Percentiles rank a stretch among this genome's conserved stretches.
Conservation (phyloP, 1,140 invertebrate genomes). For the Drosophila parvula region DNA sequence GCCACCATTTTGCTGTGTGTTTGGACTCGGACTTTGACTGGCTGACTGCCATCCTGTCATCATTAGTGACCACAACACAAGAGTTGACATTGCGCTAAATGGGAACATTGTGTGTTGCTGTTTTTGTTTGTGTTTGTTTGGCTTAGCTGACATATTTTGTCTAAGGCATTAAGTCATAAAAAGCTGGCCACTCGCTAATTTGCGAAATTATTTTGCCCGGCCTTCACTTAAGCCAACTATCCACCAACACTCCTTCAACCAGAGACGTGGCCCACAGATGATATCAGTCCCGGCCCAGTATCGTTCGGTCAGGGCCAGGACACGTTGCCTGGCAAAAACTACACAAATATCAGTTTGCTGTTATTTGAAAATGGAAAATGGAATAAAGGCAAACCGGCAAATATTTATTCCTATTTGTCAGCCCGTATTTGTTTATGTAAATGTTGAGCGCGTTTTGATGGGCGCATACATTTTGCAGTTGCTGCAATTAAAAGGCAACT, state of each 20-base stretch:
- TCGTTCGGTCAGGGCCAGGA: constrained; percentile 22
- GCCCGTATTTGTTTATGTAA: constrained; percentile 62
- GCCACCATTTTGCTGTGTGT: constrained; percentile 44
- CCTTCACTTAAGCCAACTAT: constrained; percentile 10
- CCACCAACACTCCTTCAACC: not conserved
- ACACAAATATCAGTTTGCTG: constrained; percentile 50
- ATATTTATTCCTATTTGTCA: constrained; percentile 38
- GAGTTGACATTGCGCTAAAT: constrained; percentile 78
- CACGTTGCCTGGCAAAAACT: constrained; percentile 9
- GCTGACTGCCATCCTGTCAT: constrained; percentile 72
- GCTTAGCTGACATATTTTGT: constrained; percentile 38
- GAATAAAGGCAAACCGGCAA: constrained; percentile 27
- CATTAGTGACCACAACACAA: constrained; percentile 79
- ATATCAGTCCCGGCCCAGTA: constrained; percentile 16
- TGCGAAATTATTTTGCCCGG: constrained; percentile 49
- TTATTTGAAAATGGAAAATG: constrained; percentile 35
- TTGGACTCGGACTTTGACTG: constrained; percentile 61
- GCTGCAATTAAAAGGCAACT: constrained; percentile 34
- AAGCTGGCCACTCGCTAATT: constrained; percentile 64
- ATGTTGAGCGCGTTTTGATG: constrained; percentile 41
- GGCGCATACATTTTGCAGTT: constrained; percentile 19
- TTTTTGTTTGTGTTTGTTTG: constrained; percentile 17
- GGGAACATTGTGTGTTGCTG: constrained; percentile 45
- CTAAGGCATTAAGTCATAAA: constrained; percentile 73
- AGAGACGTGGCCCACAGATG: constrained; percentile 2